Percentiles rank a stretch among this genome's conserved stretches.
These are phyloP conservation scores for Drosophila tristis DNA, from an alignment of 1,140 invertebrate genomes.

Conservation along the genomic window DNA sequence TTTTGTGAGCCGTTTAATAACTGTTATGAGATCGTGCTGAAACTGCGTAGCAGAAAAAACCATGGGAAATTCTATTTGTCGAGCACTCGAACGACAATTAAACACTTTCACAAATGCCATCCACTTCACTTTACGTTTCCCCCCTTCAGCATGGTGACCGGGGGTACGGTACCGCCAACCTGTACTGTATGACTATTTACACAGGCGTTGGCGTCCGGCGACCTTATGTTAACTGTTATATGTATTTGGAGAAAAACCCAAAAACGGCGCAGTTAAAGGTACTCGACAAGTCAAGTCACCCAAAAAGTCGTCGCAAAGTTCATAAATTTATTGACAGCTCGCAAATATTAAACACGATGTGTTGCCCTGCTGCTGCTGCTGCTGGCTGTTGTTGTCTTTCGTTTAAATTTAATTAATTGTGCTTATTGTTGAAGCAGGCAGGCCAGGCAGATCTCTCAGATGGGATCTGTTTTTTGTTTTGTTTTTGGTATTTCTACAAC, in stretches of 20 bases:
- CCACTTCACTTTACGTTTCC: constrained; percentile 10
- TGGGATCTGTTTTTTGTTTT: constrained; percentile 14
- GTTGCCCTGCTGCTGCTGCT: background rate
- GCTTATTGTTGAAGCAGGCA: constrained; percentile 46
- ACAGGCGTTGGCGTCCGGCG: constrained; percentile 32
- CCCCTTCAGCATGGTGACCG: background rate
- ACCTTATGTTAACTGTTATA: constrained; percentile 29
- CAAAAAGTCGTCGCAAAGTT: constrained; percentile 61
- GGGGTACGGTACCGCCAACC: background rate
- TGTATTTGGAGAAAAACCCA: constrained; percentile 41
- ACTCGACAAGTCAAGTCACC: constrained; percentile 57
- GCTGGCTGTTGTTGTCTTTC: constrained; percentile 47
- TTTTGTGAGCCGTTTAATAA: constrained; percentile 43
- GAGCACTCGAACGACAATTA: constrained; percentile 24
- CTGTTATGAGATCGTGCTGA: constrained; percentile 39
- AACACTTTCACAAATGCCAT: constrained; percentile 37
- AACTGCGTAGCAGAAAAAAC: constrained; percentile 35
- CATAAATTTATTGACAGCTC: constrained; percentile 75
- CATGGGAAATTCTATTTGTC: constrained; percentile 42
- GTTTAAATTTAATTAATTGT: constrained; percentile 79
- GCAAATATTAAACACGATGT: constrained; percentile 64
- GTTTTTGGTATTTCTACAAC: constrained; percentile 65
- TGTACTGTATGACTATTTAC: constrained; percentile 33
- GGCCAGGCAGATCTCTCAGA: too few species aligned
- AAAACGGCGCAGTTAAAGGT: constrained; percentile 58